Base-by-base conservation (phyloP, 2,888 invertebrate species). In the Augochlorella aurata region DNA sequence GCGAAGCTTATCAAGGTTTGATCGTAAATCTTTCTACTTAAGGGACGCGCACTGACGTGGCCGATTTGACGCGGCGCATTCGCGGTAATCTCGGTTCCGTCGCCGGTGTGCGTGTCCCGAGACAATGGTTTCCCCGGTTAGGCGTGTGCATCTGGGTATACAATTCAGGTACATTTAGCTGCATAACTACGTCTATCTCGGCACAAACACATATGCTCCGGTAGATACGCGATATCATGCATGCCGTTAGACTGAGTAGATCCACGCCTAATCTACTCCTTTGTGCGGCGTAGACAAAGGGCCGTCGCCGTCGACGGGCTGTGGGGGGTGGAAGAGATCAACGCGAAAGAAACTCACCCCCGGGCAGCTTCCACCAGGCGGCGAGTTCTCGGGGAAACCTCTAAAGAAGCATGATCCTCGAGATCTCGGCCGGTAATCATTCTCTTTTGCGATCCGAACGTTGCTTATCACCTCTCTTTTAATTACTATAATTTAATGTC, bases 231-330 rank as follows among this genome's bases (percentile, higher is more conserved):
- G 84, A 81, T 87, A 86, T 83, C 77, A 44, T 70, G 78, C 69
- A 66, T 73, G 63, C 79, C 73, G 74, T 85, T 83, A 76, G 67
- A 47, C 78, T 71, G 63, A 69, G 78, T 82, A 83, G 68, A 68
- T 85, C 74, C 78, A 81, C 80, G 83, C 76, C 70, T 79, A 79
- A 81, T 66, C 68, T 72, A 71, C 65, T 73, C 84, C 85, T 87
- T 87, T 86, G 84, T 87, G 58, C 63, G 18, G 49, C 66, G 29
- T 58, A 72, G 72, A 82, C 82, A 82, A 84, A 83, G 83, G 75
- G 61, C 58, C 67, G 58, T 12, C 50, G 61, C 58, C 67, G 58
- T 12, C 50, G 38, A 69, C 38, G 14, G 58, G 24, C 24, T 14
- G 29, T 29, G 29, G 29, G 65, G 52, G 14, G 12, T 29, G 73